Conservation (phyloP, 2,888 invertebrate species). For the Stenurella melanura region DNA sequence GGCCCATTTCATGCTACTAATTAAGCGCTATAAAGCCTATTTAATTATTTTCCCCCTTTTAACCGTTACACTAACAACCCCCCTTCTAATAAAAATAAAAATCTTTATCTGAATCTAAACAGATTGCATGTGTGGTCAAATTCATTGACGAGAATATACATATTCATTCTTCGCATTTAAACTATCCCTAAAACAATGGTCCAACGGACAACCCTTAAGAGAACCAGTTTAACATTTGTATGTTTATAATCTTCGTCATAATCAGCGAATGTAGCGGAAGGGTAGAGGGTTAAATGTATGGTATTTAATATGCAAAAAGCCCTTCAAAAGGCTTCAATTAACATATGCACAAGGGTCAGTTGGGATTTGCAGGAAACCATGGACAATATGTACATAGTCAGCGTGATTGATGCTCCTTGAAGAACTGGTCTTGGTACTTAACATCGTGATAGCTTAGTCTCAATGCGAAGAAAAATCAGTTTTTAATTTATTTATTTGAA, state of each 20-base stretch:
- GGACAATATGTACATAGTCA: neutral
- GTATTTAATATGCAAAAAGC: slow-evolving; percentile 61
- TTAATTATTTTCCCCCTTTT: slow-evolving; percentile 29
- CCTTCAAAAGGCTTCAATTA: slow-evolving; percentile 58
- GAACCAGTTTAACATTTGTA: slow-evolving; percentile 63
- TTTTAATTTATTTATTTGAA: no score
- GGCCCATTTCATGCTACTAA: slow-evolving; percentile 4
- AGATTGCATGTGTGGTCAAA: slow-evolving; percentile 44
- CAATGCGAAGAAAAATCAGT: slow-evolving; percentile 1
- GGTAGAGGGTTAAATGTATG: slow-evolving; percentile 57
- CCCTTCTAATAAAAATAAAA: slow-evolving; percentile 25
- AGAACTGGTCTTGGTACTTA: slow-evolving; percentile 25
- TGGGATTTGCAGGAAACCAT: slow-evolving; percentile 58
- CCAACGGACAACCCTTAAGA: slow-evolving; percentile 54
- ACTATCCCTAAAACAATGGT: slow-evolving; percentile 51
- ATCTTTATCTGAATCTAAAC: slow-evolving; percentile 32
- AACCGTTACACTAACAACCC: slow-evolving; percentile 28
- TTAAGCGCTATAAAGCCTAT: slow-evolving; percentile 13
- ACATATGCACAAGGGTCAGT: slow-evolving; percentile 61
- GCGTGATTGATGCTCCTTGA: slow-evolving; percentile 37
- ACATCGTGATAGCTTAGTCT: neutral
- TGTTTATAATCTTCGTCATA: slow-evolving; percentile 62
- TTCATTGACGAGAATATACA: slow-evolving; percentile 37
- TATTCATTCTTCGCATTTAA: slow-evolving; percentile 35
- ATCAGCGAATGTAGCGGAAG: slow-evolving; percentile 55